Conservation (phyloP, 2,888 invertebrate genomes). For the Serripes groenlandicus region DNA sequence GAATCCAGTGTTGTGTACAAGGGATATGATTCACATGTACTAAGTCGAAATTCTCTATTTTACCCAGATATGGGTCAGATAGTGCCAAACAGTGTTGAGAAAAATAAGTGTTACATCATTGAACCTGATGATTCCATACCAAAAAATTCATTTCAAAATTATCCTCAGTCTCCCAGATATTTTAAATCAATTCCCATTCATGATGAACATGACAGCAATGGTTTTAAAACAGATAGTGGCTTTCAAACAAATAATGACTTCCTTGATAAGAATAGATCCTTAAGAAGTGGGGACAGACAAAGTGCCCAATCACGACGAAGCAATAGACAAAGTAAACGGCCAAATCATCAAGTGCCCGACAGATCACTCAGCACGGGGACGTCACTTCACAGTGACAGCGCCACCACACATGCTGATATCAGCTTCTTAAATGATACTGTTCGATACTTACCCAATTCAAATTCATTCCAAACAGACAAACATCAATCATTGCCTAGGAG, state of each 20-base stretch:
- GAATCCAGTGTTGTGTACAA: constrained; percentile 70
- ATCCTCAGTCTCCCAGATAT: constrained; percentile 11
- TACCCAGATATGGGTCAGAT: constrained; percentile 59
- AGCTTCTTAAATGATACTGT: constrained; percentile 37
- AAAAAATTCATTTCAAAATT: constrained; percentile 18
- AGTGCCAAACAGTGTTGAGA: constrained; percentile 55
- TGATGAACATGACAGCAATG: constrained; percentile 55
- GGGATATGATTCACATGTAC: constrained; percentile 50
- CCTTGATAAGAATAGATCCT: constrained; percentile 37
- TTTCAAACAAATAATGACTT: constrained; percentile 46
- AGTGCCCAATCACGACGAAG: constrained; percentile 56
- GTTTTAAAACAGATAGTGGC: constrained; percentile 46
- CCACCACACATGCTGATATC: constrained; percentile 15
- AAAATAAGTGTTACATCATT: constrained; percentile 36
- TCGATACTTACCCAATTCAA: constrained; percentile 38
- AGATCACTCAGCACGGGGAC: constrained; percentile 49
- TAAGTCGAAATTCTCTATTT: constrained; percentile 49
- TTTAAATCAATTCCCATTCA: background rate
- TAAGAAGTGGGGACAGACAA: constrained; percentile 33
- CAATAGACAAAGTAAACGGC: constrained; percentile 41
- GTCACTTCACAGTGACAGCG: constrained; percentile 47
- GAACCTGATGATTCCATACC: constrained; percentile 16
- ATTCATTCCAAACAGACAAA: constrained; percentile 24
- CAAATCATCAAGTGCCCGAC: constrained; percentile 48
- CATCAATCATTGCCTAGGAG: constrained; percentile 16